Percentiles rank a stretch among this genome's conserved stretches.
These are phyloP conservation scores for Dione vanillae DNA, from an alignment of 2,888 invertebrate genomes.

Conservation along the genomic window DNA sequence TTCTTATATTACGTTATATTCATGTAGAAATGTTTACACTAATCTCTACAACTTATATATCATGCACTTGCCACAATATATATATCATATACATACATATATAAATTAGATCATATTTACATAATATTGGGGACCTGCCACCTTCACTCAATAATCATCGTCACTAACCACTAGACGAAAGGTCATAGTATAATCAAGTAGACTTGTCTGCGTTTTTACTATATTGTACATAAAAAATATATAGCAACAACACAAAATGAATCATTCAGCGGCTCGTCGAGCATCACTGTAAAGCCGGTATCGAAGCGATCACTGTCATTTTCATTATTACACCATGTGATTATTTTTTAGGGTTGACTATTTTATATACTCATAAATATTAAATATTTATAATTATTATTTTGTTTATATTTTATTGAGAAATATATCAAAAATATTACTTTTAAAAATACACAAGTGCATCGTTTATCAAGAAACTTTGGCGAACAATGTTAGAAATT, in stretches of 20 bases:
- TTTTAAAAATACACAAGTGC: no score
- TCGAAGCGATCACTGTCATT: conserved; percentile 38
- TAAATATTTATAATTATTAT: not conserved
- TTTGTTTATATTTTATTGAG: no score
- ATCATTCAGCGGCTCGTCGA: conserved; percentile 25
- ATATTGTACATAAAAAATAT: conserved; percentile 23
- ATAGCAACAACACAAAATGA: conserved; percentile 24
- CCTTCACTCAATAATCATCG: no score
- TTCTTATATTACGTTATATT: conserved; percentile 4
- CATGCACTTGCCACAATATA: not conserved
- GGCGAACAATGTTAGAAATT: no score
- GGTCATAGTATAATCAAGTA: not conserved
- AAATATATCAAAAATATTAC: no score
- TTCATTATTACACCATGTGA: conserved; percentile 27
- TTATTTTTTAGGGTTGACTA: conserved; percentile 27
- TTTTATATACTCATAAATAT: not conserved
- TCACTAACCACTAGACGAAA: not conserved
- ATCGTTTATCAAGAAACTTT: no score
- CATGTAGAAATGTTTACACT: not conserved
- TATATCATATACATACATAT: no score
- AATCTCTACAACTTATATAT: not conserved
- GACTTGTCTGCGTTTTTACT: not conserved
- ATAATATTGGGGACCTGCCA: no score
- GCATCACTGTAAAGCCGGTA: conserved; percentile 36
- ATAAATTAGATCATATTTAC: no score